phyloP scores from a whole-genome alignment of 2,797 vertebrate genomes.

The Manis crassicaudata region DNA sequence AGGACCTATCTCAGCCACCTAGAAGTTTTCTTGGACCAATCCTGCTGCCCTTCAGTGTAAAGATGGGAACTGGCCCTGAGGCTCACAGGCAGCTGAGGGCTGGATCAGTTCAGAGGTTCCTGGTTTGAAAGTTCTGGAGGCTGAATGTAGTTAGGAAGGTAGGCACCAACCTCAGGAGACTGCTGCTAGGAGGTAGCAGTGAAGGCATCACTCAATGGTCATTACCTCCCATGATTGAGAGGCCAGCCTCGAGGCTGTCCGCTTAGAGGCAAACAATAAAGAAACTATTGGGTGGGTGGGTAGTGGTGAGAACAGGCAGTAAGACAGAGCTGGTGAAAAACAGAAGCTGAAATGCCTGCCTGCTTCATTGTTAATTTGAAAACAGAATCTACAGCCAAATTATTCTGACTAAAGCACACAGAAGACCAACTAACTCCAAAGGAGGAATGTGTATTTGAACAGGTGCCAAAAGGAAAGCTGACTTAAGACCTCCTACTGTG shows the following conservation, averaged over 20 bases:
- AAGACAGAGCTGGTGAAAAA: background rate
- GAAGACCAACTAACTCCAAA: background rate
- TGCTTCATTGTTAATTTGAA: background rate
- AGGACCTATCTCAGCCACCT: background rate
- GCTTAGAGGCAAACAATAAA: background rate
- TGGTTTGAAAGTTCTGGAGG: background rate
- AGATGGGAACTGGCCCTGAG: background rate
- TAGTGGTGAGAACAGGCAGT: background rate
- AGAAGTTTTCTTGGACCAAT: background rate
- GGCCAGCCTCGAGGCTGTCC: background rate
- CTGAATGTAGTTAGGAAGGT: background rate
- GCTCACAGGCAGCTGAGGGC: background rate
- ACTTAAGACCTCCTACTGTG: background rate
- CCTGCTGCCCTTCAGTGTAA: background rate
- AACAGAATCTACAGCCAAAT: background rate
- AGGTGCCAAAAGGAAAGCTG: slow-evolving; percentile 34
- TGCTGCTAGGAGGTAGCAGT: no score
- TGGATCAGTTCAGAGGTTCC: background rate
- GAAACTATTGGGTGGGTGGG: background rate
- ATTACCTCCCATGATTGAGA: rapidly evolving
- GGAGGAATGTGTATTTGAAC: background rate
- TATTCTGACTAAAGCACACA: slow-evolving; percentile 28
- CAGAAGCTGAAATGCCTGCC: background rate
- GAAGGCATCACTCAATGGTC: background rate
- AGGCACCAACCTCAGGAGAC: background rate